A percentile compares a stretch with the other conserved stretches of the same genome.
These are phyloP conservation scores for Lochmaea crataegi DNA, from an alignment of 2,888 invertebrate genomes.

Conservation along the genomic window DNA sequence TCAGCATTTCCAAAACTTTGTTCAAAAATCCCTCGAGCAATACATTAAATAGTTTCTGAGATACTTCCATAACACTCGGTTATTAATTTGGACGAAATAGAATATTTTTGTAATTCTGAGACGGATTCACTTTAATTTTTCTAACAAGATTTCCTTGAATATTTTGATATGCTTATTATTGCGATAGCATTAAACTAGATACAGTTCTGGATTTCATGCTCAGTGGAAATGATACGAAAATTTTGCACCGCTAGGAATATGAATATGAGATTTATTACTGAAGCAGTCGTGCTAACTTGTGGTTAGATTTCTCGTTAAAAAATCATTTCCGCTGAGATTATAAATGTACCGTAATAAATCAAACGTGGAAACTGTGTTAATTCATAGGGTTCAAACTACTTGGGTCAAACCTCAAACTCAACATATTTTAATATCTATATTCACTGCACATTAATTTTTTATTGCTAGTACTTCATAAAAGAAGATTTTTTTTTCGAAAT, in stretches of 20 bases:
- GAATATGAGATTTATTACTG: slow-evolving; percentile 22
- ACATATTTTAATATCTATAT: neutral
- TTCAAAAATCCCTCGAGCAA: too few species aligned
- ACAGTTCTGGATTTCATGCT: neutral
- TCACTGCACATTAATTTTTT: too few species aligned
- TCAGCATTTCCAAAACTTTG: too few species aligned
- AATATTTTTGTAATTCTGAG: neutral
- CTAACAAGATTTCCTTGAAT: neutral
- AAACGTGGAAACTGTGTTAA: slow-evolving; percentile 18
- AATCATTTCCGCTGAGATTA: slow-evolving; percentile 16
- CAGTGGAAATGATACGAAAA: slow-evolving; percentile 29
- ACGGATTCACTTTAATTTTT: neutral
- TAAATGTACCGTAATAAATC: slow-evolving; percentile 11
- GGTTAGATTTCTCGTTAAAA: slow-evolving; percentile 25
- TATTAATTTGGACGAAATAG: neutral
- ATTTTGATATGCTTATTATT: neutral
- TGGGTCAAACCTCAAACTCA: neutral
- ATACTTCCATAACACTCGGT: too few species aligned
- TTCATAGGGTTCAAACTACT: neutral
- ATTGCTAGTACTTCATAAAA: neutral
- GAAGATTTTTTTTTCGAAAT: too few species aligned
- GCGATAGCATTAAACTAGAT: neutral
- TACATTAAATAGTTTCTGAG: too few species aligned
- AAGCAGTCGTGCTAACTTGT: neutral
- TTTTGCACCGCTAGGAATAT: slow-evolving; percentile 24